phyloP scores from a whole-genome alignment of 2,888 invertebrate genomes.

The Cheilosia impressa region DNA sequence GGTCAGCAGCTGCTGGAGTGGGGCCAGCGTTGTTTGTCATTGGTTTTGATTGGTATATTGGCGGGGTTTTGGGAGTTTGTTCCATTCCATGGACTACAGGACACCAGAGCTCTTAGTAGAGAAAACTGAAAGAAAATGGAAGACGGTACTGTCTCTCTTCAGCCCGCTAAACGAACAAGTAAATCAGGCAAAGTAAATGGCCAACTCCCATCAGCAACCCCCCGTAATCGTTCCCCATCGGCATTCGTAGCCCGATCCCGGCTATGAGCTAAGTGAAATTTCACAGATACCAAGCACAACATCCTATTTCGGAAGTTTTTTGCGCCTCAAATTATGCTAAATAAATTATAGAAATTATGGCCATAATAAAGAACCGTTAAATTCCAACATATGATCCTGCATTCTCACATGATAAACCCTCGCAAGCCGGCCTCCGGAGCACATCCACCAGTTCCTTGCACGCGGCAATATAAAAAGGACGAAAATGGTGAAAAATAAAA shows the following conservation, averaged over 20 bases:
- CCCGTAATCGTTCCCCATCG: not conserved
- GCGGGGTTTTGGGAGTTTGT: not conserved
- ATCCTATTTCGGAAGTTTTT: conserved; percentile 23
- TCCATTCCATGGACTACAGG: too few species aligned
- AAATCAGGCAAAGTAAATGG: too few species aligned
- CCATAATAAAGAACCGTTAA: conserved; percentile 63
- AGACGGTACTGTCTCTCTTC: too few species aligned
- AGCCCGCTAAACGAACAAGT: too few species aligned
- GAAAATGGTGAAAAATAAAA: conserved; percentile 1
- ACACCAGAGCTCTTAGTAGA: too few species aligned
- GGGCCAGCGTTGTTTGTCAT: not conserved
- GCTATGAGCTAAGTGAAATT: conserved; percentile 1
- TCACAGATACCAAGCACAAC: not conserved
- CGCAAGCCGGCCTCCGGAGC: conserved; percentile 7
- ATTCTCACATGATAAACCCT: conserved; percentile 55
- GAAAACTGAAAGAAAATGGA: too few species aligned
- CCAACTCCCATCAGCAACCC: too few species aligned
- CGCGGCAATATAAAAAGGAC: conserved; percentile 27
- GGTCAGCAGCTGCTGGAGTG: not conserved
- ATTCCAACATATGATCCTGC: conserved; percentile 66
- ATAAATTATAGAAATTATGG: conserved; percentile 59
- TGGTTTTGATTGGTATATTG: not conserved
- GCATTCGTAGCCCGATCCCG: not conserved
- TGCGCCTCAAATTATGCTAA: conserved; percentile 41
- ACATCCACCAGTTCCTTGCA: conserved; percentile 8